phyloP scores from a whole-genome alignment of 2,113 vertebrate genomes.

The Gymnogyps californianus region DNA sequence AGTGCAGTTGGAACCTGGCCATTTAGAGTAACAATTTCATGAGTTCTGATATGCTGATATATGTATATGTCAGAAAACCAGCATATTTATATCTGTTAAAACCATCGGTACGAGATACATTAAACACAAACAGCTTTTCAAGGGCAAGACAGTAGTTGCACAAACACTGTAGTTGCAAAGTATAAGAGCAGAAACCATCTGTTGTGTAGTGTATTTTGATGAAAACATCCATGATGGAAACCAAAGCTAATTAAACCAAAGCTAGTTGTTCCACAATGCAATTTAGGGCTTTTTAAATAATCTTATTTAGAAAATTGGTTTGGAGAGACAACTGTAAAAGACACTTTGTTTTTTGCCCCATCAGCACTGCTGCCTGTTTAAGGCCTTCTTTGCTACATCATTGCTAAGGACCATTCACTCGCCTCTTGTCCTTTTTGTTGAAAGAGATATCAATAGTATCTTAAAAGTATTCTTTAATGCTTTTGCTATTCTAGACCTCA shows the following conservation, averaged over 20 bases:
- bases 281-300: not conserved
- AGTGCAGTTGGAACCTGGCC: not conserved
- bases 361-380: not conserved
- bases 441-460: not conserved
- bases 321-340: not conserved
- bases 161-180: not conserved
- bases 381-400: not conserved
- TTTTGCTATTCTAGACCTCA: not conserved
- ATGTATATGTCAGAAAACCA: not conserved
- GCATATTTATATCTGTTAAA: not conserved
- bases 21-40: not conserved
- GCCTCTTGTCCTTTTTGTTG: not conserved
- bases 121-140: slow-evolving; percentile 11
- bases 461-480: not conserved
- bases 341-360: not conserved
- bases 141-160: not conserved
- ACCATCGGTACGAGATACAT: not conserved
- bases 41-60: not conserved
- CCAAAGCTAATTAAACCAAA: slow-evolving; percentile 5
- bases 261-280: not conserved
- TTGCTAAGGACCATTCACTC: not conserved
- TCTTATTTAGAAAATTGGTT: not conserved
- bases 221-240: slow-evolving; percentile 14
- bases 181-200: slow-evolving; percentile 43
- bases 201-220: slow-evolving; percentile 10